Evolutionary conservation across 2,888 invertebrate genomes (phyloP), one percentile per base, ranked within the genome.

Genomic region (Nezara viridula): DNA sequence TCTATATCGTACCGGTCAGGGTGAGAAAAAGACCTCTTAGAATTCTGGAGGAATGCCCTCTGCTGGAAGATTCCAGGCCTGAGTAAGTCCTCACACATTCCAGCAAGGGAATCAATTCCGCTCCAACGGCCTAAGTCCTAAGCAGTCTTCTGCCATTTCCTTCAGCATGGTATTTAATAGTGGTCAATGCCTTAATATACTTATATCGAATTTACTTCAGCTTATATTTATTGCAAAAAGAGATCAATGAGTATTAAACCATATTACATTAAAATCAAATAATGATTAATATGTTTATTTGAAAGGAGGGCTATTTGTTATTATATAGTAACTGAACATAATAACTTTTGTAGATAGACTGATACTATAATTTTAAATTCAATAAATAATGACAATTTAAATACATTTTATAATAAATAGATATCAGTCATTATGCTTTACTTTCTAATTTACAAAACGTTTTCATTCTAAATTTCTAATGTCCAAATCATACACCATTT

Each of bases 1-100:
- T 21, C 66, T 32, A 73, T 37, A 73, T 73, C 66, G 66, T 19
- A 73, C 37, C 12, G 81, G 81, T 21, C 14, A 47, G 81, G 44
- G 81, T 14, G 44, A 81, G 44, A 44, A 37, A 44, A 40, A 81
- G 81, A 40, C 81, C 44, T 44, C 44, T 81, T 81, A 81, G 81
- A 81, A 81, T 81, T 81, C 44, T 5, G n/a, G 81, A 44, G 81
- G 81, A 81, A 81, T 81, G 81, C n/a, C 44, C 44, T 4, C 40
- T 1, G 12, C 44, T 44, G 81, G 81, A 81, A 81, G 44, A 81
- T 81, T 81, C 81, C 81, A 81, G 81, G 44, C 81, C 44, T 44
- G 81, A 81, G 44, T 81, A 44, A 81, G 81, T 81, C 81, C 81
- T 81, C 81, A 81, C 81, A 81, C 44, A 47, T 47, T 47, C 81